These are phyloP conservation scores for Chloropsis hardwickii DNA, from an alignment of 2,113 vertebrate species.

Conservation along the genomic window DNA sequence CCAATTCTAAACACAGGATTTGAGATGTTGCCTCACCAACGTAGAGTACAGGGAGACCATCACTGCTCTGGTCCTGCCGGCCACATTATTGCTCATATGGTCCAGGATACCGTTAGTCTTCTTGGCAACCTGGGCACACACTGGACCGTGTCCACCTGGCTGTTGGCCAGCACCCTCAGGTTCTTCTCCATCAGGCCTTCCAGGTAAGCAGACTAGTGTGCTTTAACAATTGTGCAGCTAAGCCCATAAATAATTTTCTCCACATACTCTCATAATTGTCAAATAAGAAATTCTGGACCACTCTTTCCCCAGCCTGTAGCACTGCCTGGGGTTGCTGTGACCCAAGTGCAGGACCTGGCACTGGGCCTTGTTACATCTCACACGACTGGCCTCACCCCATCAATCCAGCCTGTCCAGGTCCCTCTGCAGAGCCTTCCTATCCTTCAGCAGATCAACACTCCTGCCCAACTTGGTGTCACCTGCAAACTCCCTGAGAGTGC, in stretches of 20 bases:
- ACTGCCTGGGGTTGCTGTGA: neutral
- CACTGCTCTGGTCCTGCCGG: neutral
- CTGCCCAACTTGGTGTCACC: neutral
- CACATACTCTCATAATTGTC: neutral
- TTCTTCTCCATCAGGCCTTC: neutral
- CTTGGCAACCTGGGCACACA: neutral
- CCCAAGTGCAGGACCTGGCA: accelerated
- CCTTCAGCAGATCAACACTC: neutral
- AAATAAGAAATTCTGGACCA: neutral
- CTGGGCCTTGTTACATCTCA: neutral
- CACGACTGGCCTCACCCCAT: accelerated
- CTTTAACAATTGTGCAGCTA: neutral
- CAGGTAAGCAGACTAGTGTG: neutral
- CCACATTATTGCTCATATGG: neutral
- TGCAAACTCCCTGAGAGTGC: neutral
- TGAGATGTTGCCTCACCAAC: accelerated
- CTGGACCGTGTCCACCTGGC: neutral
- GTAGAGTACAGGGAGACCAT: neutral
- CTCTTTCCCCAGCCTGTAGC: neutral
- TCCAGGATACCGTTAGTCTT: neutral
- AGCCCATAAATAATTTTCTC: neutral
- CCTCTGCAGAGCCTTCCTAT: neutral
- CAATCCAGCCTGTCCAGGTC: neutral
- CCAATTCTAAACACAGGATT: neutral
- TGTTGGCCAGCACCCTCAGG: accelerated